Conservation (phyloP, 2,797 vertebrate species). For the Cryptoprocta ferox region DNA sequence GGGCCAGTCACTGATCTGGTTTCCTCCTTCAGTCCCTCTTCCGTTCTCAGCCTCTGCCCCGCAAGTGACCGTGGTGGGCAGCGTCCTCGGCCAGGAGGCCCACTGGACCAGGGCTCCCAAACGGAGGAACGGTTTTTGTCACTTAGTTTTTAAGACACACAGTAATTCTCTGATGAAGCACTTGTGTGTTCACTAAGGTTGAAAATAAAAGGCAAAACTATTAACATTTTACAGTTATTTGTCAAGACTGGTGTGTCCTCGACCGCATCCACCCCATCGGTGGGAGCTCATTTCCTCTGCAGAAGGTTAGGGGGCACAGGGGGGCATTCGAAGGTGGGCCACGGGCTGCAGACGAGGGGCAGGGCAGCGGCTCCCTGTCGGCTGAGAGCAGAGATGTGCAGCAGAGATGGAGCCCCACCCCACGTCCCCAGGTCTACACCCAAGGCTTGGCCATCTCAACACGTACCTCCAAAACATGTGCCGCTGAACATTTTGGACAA, state of each 20-base stretch:
- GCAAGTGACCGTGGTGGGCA: fast-evolving
- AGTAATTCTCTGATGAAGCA: not conserved
- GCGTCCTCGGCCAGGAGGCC: fast-evolving
- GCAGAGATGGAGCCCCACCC: too few species aligned
- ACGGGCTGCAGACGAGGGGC: fast-evolving
- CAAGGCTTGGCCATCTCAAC: not conserved
- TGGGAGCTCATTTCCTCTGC: fast-evolving
- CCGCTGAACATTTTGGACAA: not conserved
- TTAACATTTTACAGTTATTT: fast-evolving
- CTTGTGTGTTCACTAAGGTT: not conserved
- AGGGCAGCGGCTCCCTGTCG: not conserved
- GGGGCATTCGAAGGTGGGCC: too few species aligned
- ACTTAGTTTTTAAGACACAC: not conserved
- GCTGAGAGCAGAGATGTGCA: not conserved
- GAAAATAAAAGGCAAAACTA: fast-evolving
- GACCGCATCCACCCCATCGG: fast-evolving
- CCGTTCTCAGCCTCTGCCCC: not conserved
- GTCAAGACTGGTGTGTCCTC: not conserved
- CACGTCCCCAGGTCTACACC: fast-evolving
- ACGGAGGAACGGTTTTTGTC: not conserved
- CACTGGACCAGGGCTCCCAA: fast-evolving
- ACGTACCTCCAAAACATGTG: fast-evolving
- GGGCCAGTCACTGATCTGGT: fast-evolving
- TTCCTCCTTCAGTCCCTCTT: fast-evolving
- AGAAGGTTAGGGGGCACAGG: not conserved